Evolutionary conservation across 2,113 vertebrate genomes (phyloP).

Genomic region (Monopterus albus): DNA sequence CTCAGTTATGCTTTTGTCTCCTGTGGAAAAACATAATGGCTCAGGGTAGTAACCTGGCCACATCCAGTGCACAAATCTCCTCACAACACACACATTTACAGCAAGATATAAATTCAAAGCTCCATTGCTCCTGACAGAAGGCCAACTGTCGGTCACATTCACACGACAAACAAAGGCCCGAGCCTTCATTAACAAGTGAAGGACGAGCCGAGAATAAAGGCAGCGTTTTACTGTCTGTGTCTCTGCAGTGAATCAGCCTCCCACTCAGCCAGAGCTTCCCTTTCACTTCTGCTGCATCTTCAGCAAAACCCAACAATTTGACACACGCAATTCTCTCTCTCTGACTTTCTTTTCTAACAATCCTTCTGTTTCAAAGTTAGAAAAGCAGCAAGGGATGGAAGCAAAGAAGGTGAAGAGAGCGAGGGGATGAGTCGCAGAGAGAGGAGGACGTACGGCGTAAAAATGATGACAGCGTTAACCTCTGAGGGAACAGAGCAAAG

Average conservation of each 20-base stretch:
- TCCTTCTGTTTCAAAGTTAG: conserved; percentile 8
- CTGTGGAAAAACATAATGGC: no score
- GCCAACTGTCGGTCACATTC: neutral
- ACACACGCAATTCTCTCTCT: neutral
- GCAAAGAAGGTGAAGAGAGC: neutral
- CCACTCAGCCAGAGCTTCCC: conserved; percentile 37
- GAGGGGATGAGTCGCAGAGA: neutral
- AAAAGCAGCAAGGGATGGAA: neutral
- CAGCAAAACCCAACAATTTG: conserved; percentile 11
- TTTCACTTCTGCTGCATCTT: conserved; percentile 39
- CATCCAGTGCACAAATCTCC: no score
- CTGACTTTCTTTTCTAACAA: neutral
- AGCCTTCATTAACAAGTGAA: conserved; percentile 10
- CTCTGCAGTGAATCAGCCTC: conserved; percentile 35
- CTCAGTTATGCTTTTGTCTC: no score
- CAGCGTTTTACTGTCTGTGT: conserved; percentile 14
- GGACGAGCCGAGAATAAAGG: conserved; percentile 6
- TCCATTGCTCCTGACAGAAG: neutral
- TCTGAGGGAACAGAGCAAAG: neutral
- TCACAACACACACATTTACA: conserved; percentile 1
- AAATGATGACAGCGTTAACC: neutral
- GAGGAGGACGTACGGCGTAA: no score
- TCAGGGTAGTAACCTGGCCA: no score
- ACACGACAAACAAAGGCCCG: neutral
- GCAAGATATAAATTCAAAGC: neutral